These are phyloP conservation scores for Sciurus niger DNA, from an alignment of 2,113 vertebrate species.

Conservation along the genomic window DNA sequence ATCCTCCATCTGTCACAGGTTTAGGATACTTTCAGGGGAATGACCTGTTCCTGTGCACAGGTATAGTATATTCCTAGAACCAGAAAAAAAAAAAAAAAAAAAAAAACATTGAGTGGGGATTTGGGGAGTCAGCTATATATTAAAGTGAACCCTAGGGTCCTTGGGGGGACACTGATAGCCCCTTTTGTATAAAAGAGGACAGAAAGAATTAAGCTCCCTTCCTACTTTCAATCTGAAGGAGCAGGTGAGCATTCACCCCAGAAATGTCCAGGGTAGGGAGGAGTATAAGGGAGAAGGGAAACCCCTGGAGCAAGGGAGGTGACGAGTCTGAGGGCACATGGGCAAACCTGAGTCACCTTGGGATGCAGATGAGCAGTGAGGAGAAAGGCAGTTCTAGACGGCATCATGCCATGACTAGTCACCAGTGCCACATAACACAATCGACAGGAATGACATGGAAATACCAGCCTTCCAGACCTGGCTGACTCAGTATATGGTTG, in stretches of 20 bases:
- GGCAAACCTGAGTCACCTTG: neutral
- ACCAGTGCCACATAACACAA: neutral
- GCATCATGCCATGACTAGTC: neutral
- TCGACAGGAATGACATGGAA: neutral
- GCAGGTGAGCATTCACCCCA: neutral
- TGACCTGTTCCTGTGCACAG: neutral
- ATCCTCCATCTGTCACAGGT: neutral
- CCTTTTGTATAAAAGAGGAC: neutral
- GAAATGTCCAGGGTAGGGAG: neutral
- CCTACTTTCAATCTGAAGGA: neutral
- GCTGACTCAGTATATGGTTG: neutral
- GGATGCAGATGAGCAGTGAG: neutral
- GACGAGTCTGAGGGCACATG: neutral
- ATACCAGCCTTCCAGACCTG: neutral
- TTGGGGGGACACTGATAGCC: accelerated
- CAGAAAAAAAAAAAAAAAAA: neutral
- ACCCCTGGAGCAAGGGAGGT: neutral
- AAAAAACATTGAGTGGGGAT: neutral
- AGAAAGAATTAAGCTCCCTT: neutral
- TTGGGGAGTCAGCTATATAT: neutral
- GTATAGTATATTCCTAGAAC: neutral
- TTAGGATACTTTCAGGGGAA: neutral
- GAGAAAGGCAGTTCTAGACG: neutral
- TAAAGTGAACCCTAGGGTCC: neutral
- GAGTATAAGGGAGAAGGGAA: neutral